A percentile compares a stretch with the other conserved stretches of the same genome.
Evolutionary conservation across 2,113 vertebrate species (phyloP).

Genomic region (Brachirus orientalis): DNA sequence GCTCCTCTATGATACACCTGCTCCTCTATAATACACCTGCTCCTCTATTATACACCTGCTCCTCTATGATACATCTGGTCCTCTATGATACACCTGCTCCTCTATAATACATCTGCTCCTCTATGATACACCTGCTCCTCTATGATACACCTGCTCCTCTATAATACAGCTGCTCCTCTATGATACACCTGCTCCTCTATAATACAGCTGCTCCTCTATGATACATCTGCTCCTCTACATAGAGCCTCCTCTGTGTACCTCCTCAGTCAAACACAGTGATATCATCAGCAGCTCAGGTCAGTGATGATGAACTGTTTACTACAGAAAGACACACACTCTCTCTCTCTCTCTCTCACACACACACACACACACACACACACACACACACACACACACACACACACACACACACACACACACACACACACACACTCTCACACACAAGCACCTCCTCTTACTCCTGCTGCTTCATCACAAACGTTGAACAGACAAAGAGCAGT

Average conservation of each 20-base stretch:
- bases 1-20: too few species aligned
- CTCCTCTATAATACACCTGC: too few species aligned
- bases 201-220: neutral
- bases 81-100: too few species aligned
- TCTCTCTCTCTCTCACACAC: too few species aligned
- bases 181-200: neutral
- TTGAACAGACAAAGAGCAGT: constrained; percentile 55
- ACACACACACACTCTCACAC: neutral
- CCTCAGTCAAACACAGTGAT: neutral
- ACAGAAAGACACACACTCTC: neutral
- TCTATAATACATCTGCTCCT: too few species aligned
- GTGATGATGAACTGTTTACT: neutral
- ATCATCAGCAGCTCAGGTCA: neutral
- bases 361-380: neutral
- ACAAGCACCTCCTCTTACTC: neutral
- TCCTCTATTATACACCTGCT: neutral
- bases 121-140: too few species aligned
- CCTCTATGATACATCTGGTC: too few species aligned
- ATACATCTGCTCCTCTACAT: neutral
- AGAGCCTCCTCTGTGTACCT: neutral
- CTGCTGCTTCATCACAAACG: constrained; percentile 33
- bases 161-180: neutral
- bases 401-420: neutral
- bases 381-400: too few species aligned
- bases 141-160: too few species aligned